Conservation (phyloP, 2,797 vertebrate species). For the Poliocrania exsul region DNA sequence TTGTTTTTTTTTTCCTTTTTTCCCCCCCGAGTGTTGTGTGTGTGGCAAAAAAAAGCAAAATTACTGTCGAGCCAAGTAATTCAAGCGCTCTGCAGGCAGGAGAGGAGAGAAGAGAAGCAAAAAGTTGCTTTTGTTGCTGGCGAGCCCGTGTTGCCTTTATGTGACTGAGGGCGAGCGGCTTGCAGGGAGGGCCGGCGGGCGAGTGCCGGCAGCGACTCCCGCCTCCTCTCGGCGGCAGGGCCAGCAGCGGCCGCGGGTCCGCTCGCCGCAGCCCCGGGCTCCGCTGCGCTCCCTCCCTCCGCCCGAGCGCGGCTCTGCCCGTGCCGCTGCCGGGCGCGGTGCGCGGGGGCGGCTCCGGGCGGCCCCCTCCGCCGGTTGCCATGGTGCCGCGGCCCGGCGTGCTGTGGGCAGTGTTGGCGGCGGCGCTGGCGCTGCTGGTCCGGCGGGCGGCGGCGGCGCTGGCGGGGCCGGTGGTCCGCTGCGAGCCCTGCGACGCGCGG, state of each 20-base stretch:
- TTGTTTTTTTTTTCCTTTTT: background rate
- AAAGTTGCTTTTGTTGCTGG: slow-evolving; percentile 15
- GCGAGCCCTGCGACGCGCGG: slow-evolving; percentile 86
- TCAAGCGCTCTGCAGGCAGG: background rate
- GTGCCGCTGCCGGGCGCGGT: background rate
- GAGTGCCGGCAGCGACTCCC: background rate
- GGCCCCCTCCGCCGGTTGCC: slow-evolving; percentile 9
- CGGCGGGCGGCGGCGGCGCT: slow-evolving; percentile 75
- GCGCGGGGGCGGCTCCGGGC: background rate
- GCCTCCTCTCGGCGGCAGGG: background rate
- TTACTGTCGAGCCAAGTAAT: background rate
- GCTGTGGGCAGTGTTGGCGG: slow-evolving; percentile 78
- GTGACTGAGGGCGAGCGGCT: background rate
- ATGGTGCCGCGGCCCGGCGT: slow-evolving; percentile 80
- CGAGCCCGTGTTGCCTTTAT: background rate
- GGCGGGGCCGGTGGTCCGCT: slow-evolving; percentile 85
- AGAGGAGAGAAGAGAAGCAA: background rate
- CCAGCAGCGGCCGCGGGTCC: background rate
- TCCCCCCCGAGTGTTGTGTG: background rate
- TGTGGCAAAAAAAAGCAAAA: background rate
- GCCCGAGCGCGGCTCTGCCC: background rate
- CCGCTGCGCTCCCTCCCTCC: no score
- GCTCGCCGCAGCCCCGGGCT: background rate
- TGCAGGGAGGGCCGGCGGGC: background rate
- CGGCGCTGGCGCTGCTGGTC: slow-evolving; percentile 72